Percentiles rank a stretch among this genome's conserved stretches.
These are phyloP conservation scores for Peromyscus californicus DNA, from an alignment of 2,113 vertebrate genomes.

Conservation along the genomic window DNA sequence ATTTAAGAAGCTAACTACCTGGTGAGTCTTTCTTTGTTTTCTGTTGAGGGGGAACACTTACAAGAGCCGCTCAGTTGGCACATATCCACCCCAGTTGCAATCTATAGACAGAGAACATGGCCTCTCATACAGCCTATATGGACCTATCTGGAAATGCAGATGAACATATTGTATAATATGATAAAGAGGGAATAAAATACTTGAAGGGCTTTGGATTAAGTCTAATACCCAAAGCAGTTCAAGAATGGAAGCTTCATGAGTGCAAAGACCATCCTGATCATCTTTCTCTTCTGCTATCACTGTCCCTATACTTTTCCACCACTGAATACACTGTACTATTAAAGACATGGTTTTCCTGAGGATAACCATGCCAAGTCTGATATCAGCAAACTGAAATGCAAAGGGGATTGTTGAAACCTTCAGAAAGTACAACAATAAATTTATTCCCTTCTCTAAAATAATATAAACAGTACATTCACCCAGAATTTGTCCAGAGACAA, in stretches of 20 bases:
- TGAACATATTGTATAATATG: neutral
- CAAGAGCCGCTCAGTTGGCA: neutral
- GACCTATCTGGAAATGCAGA: neutral
- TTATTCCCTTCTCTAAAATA: neutral
- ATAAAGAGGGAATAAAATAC: neutral
- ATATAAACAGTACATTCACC: neutral
- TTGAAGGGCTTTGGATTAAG: neutral
- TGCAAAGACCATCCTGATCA: neutral
- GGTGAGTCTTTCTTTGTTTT: constrained; percentile 36
- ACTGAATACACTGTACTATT: neutral
- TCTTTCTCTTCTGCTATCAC: neutral
- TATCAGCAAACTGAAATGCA: neutral
- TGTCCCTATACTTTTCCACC: neutral
- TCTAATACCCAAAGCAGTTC: neutral
- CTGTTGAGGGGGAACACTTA: neutral
- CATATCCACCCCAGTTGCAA: neutral
- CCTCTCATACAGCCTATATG: neutral
- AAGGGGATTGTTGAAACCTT: neutral
- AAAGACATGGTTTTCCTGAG: neutral
- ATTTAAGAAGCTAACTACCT: neutral
- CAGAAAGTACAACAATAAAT: neutral
- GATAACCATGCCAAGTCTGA: neutral
- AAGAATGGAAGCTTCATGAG: neutral
- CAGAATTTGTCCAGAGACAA: neutral
- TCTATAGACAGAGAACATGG: neutral